phyloP scores from a whole-genome alignment of 2,888 invertebrate species.

The Chironomus riparius region DNA sequence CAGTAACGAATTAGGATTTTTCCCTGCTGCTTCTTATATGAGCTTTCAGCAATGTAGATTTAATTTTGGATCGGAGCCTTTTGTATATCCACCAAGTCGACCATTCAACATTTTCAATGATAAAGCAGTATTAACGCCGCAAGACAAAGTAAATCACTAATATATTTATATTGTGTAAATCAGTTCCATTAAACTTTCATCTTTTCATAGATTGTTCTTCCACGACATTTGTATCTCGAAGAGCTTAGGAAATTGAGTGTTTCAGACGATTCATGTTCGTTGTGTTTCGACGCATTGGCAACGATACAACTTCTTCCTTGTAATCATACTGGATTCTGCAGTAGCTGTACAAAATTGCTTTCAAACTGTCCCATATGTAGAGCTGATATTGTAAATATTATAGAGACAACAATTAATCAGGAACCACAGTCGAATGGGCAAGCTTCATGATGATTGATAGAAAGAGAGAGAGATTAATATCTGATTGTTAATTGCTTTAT shows the following conservation, averaged over 20 bases:
- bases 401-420: neutral
- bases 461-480: neutral
- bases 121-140: slow-evolving; percentile 60
- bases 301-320: slow-evolving; percentile 70
- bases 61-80: slow-evolving; percentile 79
- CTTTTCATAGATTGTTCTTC: slow-evolving; percentile 49
- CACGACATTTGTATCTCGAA: slow-evolving; percentile 69
- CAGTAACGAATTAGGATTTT: slow-evolving; percentile 55
- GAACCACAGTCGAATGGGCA: neutral
- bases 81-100: slow-evolving; percentile 64
- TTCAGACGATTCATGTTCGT: slow-evolving; percentile 73
- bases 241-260: slow-evolving; percentile 63
- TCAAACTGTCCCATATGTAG: slow-evolving; percentile 85
- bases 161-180: neutral
- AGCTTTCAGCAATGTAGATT: slow-evolving; percentile 91
- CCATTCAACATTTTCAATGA: slow-evolving; percentile 68
- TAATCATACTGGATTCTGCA: slow-evolving; percentile 81
- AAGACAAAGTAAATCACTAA: slow-evolving; percentile 52
- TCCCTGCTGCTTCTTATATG: slow-evolving; percentile 94
- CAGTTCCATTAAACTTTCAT: neutral
- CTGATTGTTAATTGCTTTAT: neutral
- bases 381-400: slow-evolving; percentile 33
- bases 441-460: neutral
- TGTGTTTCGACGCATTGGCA: slow-evolving; percentile 77
- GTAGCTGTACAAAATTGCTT: slow-evolving; percentile 64